Evolutionary conservation across 2,888 invertebrate species (phyloP).

Genomic region (Drosophila buzzatii): DNA sequence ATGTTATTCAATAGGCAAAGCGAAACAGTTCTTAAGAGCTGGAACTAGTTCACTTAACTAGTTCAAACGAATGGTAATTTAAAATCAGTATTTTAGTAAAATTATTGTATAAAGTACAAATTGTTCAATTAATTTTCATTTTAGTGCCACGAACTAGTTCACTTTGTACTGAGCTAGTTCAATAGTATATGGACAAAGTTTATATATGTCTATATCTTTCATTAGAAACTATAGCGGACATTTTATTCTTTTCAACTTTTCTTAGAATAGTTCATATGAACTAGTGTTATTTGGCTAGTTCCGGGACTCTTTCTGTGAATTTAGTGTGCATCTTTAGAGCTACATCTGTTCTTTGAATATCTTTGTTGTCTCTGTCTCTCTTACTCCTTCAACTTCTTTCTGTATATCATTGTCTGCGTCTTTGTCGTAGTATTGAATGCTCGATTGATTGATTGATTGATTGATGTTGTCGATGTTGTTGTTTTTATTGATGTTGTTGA

Average conservation of each 20-base stretch:
- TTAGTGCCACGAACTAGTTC: neutral
- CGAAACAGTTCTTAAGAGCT: neutral
- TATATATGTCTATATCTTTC: neutral
- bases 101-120: neutral
- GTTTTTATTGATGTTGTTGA: conserved; percentile 17
- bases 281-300: neutral
- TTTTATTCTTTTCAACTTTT: too few species aligned
- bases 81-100: neutral
- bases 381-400: conserved; percentile 1
- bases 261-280: neutral
- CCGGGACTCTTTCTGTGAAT: neutral
- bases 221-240: neutral
- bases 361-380: conserved; percentile 20
- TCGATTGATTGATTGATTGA: conserved; percentile 20
- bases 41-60: neutral
- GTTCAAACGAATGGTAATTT: neutral
- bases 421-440: conserved; percentile 16
- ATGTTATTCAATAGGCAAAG: neutral
- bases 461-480: conserved; percentile 7
- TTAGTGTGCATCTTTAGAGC: conserved; percentile 23
- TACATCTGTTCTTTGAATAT: conserved; percentile 14
- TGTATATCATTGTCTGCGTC: conserved; percentile 11
- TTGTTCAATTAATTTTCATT: neutral
- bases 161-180: neutral
- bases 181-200: neutral